These are phyloP conservation scores for Auanema sp. DNA, from an alignment of 2,888 invertebrate species.

Conservation along the genomic window DNA sequence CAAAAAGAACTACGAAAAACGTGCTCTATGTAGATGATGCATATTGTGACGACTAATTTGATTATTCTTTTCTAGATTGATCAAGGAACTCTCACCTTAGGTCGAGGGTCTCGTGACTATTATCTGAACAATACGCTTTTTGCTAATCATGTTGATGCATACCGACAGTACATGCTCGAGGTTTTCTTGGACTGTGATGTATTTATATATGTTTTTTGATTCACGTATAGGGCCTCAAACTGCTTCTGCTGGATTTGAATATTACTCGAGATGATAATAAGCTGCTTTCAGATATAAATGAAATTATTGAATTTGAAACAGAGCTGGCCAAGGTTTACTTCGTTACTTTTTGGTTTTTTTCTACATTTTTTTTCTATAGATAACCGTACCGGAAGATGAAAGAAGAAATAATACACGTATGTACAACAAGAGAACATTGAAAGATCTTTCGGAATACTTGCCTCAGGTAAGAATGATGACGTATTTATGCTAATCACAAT, in stretches of 20 bases:
- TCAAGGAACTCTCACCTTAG: conserved; percentile 58
- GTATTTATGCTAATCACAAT: too few relatives aligned
- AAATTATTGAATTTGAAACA: conserved; percentile 44
- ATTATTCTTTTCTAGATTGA: conserved; percentile 46
- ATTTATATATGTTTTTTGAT: conserved; percentile 20
- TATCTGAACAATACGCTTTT: conserved; percentile 62
- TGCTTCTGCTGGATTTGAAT: conserved; percentile 33
- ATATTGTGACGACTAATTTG: neutral
- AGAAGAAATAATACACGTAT: conserved; percentile 47
- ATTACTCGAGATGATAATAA: conserved; percentile 25
- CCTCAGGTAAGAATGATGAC: conserved; percentile 27
- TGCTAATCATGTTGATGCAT: conserved; percentile 58
- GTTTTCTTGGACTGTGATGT: too few relatives aligned
- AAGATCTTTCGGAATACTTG: conserved; percentile 43
- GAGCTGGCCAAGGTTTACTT: conserved; percentile 37
- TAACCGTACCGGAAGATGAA: conserved; percentile 45
- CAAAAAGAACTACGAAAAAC: conserved; percentile 54
- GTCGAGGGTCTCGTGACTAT: conserved; percentile 57
- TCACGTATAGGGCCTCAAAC: conserved; percentile 36
- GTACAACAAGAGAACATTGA: conserved; percentile 55
- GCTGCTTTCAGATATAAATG: conserved; percentile 32
- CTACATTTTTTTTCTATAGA: conserved; percentile 24
- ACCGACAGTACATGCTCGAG: conserved; percentile 52
- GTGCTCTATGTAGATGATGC: conserved; percentile 30
- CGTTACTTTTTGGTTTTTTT: neutral